Base-by-base conservation (phyloP, 2,797 vertebrate genomes). In the Graptemys geographica region DNA sequence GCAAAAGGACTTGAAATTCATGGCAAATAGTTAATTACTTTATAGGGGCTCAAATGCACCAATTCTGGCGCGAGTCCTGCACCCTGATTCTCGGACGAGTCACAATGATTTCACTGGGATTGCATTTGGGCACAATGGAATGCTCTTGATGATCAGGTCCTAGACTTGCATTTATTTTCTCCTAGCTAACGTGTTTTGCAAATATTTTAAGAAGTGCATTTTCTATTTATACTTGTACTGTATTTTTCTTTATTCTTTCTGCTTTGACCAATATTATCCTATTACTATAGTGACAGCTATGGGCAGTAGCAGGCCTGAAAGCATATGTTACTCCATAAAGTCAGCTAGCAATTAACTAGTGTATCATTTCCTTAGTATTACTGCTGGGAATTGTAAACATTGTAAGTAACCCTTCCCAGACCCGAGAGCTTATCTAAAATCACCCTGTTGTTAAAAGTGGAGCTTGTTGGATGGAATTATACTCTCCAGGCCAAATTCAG, bases 221-320 rank as follows among this genome's bases (percentile, higher is more conserved):
- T 74, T 74, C 25, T 44, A 27, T 13, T 74, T 74, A 44, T 37
- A 56, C 52, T 69, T 41, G 23, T 0, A 57, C 53, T 53, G 57
- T 93, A 76, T 89, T 95, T 94, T 87, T 88, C 79, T 88, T 90
- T 51, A 90, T 79, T n/a, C 83, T 8, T 15, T 85, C 90, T 92
- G 37, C 44, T 88, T 53, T 87, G 90, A 80, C 78, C 25, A 93
- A 80, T 11, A 25, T 56, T 84, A 82, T 51, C 82, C 57, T 51
- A 13, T 10, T 18, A 33, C 69, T 83, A 84, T 47, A 83, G 16
- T 72, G 78, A 85, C 1, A 44, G 57, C 31, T 89, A 95, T 83
- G 90, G 90, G 81, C 85, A 95, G 86, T 47, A 92, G 41, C 23
- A 57, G 31, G 10, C 82, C 47, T 62, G 80, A 83, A 90, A 94